Conservation (phyloP, 2,888 invertebrate species). For the Tetragonisca angustula region DNA sequence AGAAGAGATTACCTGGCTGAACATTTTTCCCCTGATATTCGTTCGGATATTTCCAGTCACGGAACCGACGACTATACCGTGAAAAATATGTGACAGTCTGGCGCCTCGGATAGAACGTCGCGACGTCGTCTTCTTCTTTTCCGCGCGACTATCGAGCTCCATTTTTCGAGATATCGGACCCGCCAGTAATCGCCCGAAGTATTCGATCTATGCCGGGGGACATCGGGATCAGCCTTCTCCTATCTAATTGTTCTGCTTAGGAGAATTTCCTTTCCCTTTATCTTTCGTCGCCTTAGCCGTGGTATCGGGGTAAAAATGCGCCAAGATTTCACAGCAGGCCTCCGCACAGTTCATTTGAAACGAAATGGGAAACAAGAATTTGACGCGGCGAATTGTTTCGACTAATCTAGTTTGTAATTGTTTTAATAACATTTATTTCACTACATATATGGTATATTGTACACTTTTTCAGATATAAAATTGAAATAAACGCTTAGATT, state of each 20-base stretch:
- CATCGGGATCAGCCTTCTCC: conserved; percentile 60
- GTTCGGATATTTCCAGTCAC: conserved; percentile 49
- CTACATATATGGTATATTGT: too few relatives aligned
- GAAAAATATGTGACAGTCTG: conserved; percentile 63
- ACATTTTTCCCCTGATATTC: conserved; percentile 26
- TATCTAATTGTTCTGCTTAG: conserved; percentile 49
- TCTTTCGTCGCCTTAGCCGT: neutral
- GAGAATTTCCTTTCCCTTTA: conserved; percentile 6
- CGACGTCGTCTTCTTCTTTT: conserved; percentile 46
- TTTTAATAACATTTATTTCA: too few relatives aligned
- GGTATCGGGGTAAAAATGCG: conserved; percentile 13
- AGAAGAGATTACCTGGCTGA: conserved; percentile 15
- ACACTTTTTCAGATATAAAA: too few relatives aligned
- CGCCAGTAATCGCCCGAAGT: conserved; percentile 40
- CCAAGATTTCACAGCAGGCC: too few relatives aligned
- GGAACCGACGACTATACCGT: conserved; percentile 20
- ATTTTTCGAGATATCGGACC: conserved; percentile 55
- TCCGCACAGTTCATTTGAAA: too few relatives aligned
- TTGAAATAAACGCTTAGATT: too few relatives aligned
- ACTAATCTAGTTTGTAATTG: too few relatives aligned
- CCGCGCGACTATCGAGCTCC: conserved; percentile 40
- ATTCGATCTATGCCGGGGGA: conserved; percentile 72
- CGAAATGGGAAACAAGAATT: too few relatives aligned
- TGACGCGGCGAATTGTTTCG: too few relatives aligned
- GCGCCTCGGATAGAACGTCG: conserved; percentile 61